Conservation (phyloP, 2,888 invertebrate genomes). For the Sceliomorpha sp. region DNA sequence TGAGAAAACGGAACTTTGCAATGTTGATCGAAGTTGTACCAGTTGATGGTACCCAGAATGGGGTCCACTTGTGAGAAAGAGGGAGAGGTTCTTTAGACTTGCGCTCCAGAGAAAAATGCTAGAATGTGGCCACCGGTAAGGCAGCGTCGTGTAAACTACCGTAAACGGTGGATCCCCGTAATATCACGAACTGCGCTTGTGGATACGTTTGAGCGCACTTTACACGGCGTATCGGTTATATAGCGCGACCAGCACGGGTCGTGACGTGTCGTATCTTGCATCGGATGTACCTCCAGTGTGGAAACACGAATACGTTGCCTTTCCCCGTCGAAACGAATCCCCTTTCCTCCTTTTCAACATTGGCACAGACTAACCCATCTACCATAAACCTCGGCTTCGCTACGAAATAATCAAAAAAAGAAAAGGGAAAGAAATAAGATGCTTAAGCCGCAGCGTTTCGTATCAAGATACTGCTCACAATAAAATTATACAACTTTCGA, state of each 20-base stretch:
- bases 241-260: conserved; percentile 72
- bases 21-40: too few species aligned
- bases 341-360: conserved; percentile 21
- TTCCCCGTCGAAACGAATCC: conserved; percentile 36
- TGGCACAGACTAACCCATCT: conserved; percentile 6
- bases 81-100: too few species aligned
- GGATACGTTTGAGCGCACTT: conserved; percentile 69
- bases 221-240: conserved; percentile 72
- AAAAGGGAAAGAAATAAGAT: too few species aligned
- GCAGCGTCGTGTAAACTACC: conserved; percentile 70
- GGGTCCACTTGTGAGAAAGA: too few species aligned
- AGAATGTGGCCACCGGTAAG: conserved; percentile 68
- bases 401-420: conserved; percentile 3
- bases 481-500: background rate
- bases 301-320: conserved; percentile 76
- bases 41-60: too few species aligned
- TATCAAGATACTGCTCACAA: background rate
- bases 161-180: conserved; percentile 59
- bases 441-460: background rate
- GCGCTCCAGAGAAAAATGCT: too few species aligned
- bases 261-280: conserved; percentile 79
- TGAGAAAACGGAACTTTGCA: too few species aligned
- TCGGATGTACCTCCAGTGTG: conserved; percentile 79
- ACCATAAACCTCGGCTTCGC: background rate
- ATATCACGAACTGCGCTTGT: conserved; percentile 61